phyloP scores from a whole-genome alignment of 2,113 vertebrate genomes.

The Neotoma lepida region DNA sequence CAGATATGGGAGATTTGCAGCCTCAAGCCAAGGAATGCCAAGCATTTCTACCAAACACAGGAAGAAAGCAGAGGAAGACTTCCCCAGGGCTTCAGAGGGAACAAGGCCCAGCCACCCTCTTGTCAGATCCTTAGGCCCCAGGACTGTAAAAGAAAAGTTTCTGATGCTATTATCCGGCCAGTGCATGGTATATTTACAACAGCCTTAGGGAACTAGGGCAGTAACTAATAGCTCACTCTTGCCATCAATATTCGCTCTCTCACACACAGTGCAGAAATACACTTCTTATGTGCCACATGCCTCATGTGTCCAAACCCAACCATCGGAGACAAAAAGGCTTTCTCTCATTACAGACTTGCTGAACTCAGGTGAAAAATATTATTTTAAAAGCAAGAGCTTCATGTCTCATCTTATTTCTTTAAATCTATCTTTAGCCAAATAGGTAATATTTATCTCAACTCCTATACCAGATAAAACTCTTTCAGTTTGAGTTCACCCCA shows the following conservation, averaged over 20 bases:
- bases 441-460: neutral
- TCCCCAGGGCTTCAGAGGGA: neutral
- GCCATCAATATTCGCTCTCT: neutral
- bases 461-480: neutral
- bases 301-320: neutral
- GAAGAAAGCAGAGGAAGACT: neutral
- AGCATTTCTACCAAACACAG: neutral
- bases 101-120: neutral
- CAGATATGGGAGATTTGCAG: neutral
- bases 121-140: neutral
- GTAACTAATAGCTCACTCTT: neutral
- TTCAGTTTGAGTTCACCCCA: slow-evolving; percentile 39
- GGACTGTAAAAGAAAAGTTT: neutral
- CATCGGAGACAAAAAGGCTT: neutral
- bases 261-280: neutral
- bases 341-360: neutral
- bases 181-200: neutral
- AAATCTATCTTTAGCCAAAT: neutral
- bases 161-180: neutral
- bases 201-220: neutral
- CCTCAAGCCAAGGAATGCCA: neutral
- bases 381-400: slow-evolving; percentile 30
- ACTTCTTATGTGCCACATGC: rapidly evolving
- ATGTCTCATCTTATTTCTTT: neutral
- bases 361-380: neutral